Conservation (phyloP, 2,797 vertebrate species). For the Anas bahamensis region DNA sequence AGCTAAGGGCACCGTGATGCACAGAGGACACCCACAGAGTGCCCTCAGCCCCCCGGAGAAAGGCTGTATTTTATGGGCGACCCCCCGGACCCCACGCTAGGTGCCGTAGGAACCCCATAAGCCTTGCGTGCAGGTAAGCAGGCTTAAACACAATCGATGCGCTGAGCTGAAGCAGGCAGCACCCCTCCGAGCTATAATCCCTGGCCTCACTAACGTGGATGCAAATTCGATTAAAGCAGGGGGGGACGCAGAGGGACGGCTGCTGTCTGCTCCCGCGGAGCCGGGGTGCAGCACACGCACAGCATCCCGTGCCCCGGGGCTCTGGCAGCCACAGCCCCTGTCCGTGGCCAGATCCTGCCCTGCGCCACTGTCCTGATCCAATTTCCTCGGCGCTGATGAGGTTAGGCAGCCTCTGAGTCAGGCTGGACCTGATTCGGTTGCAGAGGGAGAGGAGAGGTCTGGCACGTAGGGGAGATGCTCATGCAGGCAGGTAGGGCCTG, state of each 20-base stretch:
- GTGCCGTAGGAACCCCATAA: neutral
- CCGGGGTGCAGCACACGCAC: neutral
- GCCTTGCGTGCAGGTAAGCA: constrained; percentile 1
- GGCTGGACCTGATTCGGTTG: neutral
- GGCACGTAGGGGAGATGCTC: neutral
- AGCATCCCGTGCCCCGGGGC: constrained; percentile 10
- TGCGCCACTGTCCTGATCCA: constrained; percentile 29
- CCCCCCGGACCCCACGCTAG: neutral
- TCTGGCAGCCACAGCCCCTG: neutral
- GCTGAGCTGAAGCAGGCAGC: constrained; percentile 30
- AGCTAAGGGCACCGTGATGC: neutral
- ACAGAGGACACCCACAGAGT: neutral
- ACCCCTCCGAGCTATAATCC: constrained; percentile 49
- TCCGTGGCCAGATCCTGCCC: neutral
- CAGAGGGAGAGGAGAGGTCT: neutral
- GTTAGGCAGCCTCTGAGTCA: constrained; percentile 31
- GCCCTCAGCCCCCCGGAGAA: neutral
- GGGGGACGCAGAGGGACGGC: neutral
- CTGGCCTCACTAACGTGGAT: constrained; percentile 15
- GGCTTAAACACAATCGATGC: constrained; percentile 5
- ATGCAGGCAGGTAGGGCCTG: fast-evolving
- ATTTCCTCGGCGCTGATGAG: constrained; percentile 54
- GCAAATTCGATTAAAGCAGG: constrained; percentile 73
- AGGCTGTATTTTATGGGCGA: neutral
- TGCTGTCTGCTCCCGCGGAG: constrained; percentile 10